phyloP scores from a whole-genome alignment of 2,888 invertebrate species.

The Papilio demoleus region DNA sequence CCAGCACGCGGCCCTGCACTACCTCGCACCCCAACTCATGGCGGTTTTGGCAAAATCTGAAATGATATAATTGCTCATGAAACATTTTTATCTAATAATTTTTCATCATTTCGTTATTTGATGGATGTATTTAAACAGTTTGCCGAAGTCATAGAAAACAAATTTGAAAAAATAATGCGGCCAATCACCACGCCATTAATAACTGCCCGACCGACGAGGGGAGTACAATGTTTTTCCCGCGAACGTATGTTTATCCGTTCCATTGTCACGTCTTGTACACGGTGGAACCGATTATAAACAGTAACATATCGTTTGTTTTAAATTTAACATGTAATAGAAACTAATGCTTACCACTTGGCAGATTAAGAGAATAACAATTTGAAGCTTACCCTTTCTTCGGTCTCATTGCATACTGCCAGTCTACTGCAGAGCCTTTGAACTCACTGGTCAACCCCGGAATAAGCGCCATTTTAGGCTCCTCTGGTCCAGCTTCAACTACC shows the following conservation, averaged over 20 bases:
- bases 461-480: conserved; percentile 73
- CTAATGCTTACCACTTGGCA: not conserved
- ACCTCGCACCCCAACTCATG: conserved; percentile 67
- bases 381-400: conserved; percentile 71
- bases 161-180: not conserved
- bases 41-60: conserved; percentile 74
- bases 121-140: not conserved
- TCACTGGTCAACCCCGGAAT: conserved; percentile 76
- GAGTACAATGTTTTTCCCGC: not conserved
- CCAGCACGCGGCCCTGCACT: conserved; percentile 73
- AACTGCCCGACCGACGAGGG: not conserved
- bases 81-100: not conserved
- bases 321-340: not conserved
- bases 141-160: not conserved
- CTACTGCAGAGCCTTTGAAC: conserved; percentile 69
- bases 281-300: not conserved
- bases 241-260: conserved; percentile 1
- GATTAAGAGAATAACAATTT: not conserved
- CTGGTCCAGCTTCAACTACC: conserved; percentile 72
- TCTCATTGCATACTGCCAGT: conserved; percentile 75
- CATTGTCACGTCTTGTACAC: not conserved
- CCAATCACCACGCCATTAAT: not conserved
- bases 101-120: not conserved
- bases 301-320: not conserved
- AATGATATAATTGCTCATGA: conserved; percentile 43